Percentiles rank a stretch among this genome's conserved stretches.
Conservation (phyloP, 2,113 vertebrate genomes). For the Hippocampus guttulatus region DNA sequence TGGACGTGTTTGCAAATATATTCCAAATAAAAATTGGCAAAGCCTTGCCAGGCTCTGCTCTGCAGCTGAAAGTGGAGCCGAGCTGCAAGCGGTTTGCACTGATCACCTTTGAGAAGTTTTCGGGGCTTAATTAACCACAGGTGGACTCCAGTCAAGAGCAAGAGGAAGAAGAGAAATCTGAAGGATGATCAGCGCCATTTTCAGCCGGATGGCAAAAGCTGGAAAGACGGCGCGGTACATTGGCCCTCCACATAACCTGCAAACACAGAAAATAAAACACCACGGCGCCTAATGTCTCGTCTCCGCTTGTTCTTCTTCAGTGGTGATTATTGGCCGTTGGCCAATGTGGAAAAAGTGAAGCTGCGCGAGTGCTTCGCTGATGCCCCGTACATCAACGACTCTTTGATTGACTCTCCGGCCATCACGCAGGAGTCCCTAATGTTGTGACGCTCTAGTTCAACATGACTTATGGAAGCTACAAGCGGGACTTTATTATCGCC, state of each 20-base stretch:
- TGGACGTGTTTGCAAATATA: not conserved
- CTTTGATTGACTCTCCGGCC: not conserved
- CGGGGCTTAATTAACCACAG: not conserved
- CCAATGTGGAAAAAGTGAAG: not conserved
- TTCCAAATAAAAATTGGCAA: not conserved
- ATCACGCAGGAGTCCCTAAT: not conserved
- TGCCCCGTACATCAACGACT: not conserved
- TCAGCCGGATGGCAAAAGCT: too few species aligned
- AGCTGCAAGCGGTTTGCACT: not conserved
- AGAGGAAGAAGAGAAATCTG: not conserved
- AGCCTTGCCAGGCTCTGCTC: not conserved
- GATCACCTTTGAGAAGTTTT: not conserved
- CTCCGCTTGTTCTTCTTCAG: too few species aligned
- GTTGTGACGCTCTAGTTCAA: not conserved
- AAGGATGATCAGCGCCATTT: not conserved
- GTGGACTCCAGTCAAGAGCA: not conserved
- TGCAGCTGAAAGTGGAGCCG: not conserved
- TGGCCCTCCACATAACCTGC: too few species aligned
- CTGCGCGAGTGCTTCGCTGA: not conserved
- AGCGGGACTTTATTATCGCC: not conserved
- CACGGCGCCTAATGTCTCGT: too few species aligned
- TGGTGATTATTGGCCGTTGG: too few species aligned
- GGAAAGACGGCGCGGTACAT: not conserved
- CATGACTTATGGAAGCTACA: slow-evolving; percentile 3
- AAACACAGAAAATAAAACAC: too few species aligned